Percentiles rank a stretch among this genome's conserved stretches.
phyloP scores from a whole-genome alignment of 2,113 vertebrate species.

The Gallinago media region DNA sequence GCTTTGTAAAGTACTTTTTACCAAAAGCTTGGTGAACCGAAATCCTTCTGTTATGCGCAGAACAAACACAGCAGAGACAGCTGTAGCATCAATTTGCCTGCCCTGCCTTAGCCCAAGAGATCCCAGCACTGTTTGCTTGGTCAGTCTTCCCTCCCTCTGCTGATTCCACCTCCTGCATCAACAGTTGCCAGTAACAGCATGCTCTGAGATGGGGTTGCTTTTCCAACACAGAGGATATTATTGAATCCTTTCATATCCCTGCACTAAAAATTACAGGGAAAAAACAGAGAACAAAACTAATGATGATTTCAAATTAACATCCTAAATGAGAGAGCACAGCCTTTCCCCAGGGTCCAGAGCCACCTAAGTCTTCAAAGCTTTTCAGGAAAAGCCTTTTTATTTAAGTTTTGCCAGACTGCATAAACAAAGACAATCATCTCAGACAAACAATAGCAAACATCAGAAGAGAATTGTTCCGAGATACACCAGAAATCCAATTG shows the following conservation, averaged over 20 bases:
- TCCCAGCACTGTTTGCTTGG: neutral
- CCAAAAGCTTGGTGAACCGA: neutral
- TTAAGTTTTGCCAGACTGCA: neutral
- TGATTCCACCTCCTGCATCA: neutral
- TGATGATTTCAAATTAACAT: neutral
- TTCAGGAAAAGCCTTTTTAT: neutral
- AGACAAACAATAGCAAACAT: neutral
- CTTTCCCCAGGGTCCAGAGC: neutral
- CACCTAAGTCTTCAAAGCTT: neutral
- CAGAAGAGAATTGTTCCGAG: neutral
- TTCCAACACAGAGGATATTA: neutral
- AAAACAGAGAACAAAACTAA: neutral
- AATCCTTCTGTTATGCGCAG: neutral
- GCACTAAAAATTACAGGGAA: neutral
- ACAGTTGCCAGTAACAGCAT: neutral
- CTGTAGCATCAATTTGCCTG: neutral
- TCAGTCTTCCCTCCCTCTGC: neutral
- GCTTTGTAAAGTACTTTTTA: neutral
- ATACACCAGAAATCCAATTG: neutral
- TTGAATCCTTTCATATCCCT: neutral
- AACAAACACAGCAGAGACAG: neutral
- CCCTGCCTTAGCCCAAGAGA: neutral
- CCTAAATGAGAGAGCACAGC: neutral
- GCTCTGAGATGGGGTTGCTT: neutral
- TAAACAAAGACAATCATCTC: neutral